These are phyloP conservation scores for Drosophila acutilabella DNA, from an alignment of 2,888 invertebrate genomes.

Conservation along the genomic window DNA sequence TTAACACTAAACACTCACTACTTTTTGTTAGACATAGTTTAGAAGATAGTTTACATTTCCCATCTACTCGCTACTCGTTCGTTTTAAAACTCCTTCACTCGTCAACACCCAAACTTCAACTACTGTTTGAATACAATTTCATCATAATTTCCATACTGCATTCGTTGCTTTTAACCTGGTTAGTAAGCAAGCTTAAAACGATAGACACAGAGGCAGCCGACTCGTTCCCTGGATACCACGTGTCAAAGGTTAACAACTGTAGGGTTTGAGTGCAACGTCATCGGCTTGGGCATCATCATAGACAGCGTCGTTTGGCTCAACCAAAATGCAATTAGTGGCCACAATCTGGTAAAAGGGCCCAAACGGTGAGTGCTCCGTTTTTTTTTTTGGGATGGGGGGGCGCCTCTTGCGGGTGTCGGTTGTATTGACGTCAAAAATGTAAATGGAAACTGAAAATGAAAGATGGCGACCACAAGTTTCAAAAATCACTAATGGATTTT, in stretches of 20 bases:
- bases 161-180: neutral
- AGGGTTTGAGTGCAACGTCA: neutral
- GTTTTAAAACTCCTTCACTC: neutral
- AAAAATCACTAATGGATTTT: constrained; percentile 81
- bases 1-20: neutral
- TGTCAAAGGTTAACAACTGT: neutral
- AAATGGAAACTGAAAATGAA: constrained; percentile 74
- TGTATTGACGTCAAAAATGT: constrained; percentile 78
- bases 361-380: neutral
- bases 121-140: neutral
- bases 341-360: constrained; percentile 59
- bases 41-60: too few relatives aligned
- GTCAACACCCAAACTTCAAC: neutral
- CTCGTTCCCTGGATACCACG: neutral
- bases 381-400: too few relatives aligned
- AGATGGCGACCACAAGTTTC: constrained; percentile 81
- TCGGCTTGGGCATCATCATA: constrained; percentile 10
- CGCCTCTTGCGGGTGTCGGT: constrained; percentile 28
- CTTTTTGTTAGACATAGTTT: neutral
- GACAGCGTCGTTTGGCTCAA: constrained; percentile 45
- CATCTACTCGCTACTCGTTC: neutral
- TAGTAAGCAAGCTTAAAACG: constrained; percentile 1
- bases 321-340: constrained; percentile 78
- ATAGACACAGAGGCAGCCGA: neutral
- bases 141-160: neutral